Base-by-base conservation (phyloP, 2,113 vertebrate species). In the Epinephelus lanceolatus region DNA sequence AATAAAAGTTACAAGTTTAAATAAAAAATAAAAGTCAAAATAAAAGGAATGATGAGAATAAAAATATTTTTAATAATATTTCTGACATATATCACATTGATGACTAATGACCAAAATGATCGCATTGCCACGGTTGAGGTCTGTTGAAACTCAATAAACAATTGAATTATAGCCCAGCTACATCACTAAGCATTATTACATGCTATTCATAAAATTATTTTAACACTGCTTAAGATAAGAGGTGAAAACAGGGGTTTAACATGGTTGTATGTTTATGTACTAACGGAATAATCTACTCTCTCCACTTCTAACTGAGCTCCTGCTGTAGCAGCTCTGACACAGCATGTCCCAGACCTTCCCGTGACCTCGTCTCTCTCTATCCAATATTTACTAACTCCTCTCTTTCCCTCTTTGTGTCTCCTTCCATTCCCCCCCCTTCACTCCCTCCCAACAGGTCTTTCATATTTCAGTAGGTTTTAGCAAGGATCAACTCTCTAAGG, bases 391-490 rank as follows among this genome's bases (percentile, higher is more conserved):
- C 71, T 79, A 55, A 5, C 60, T 86, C 68, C 73, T 61, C 51
- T 66, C 45, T 71, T 62, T 51, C 27, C 42, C 53, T 49, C 56
- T 63, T 8, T 56, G n/a, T 53, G 30, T 68, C 61, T 66, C 42
- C 56, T 42, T 45, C 21, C 47, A 68, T 30, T 27, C 27, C 42
- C 37, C 30, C 78, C 33, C 53, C 57, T n/a, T 47, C 77, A 17
- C 51, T 33, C 74, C 76, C 65, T 63, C 49, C 76, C 25, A 27
- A 30, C 67, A 85, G 13, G 61, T 88, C 82, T 76, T 93, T 84
- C 86, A 93, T 92, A 89, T 91, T 92, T 93, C 67, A 93, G 71
- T 82, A 91, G 84, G 76, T 92, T 92, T 92, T 88, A 89, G 88
- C 75, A 66, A 83, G 79, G 88, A 92, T 86, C 77, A 87, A 88